Conservation (phyloP, 2,797 vertebrate species). For the Heliangelus exortis region DNA sequence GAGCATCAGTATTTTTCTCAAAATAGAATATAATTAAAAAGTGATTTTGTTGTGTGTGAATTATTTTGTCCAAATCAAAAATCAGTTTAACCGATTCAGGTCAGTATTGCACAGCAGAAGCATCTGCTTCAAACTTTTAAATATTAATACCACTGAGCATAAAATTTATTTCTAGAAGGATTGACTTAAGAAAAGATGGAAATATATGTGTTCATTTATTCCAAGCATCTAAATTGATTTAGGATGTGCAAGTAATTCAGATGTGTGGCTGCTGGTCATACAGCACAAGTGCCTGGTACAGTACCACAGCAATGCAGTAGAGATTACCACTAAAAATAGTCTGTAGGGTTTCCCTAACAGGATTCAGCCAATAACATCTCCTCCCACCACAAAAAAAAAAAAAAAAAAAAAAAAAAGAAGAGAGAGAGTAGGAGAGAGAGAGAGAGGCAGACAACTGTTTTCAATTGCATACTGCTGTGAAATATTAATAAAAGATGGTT, state of each 20-base stretch:
- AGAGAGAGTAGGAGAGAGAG: no score
- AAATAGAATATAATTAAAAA: background rate
- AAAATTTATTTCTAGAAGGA: slow-evolving; percentile 30
- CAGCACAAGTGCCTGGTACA: slow-evolving; percentile 51
- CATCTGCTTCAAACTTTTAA: background rate
- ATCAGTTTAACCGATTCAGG: background rate
- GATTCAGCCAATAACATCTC: slow-evolving; percentile 58
- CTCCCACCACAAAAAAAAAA: background rate
- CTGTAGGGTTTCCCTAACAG: slow-evolving; percentile 69
- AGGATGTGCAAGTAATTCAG: slow-evolving; percentile 67
- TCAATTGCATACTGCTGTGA: slow-evolving; percentile 73
- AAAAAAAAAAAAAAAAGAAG: background rate
- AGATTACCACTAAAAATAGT: slow-evolving; percentile 71
- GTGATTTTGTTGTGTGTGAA: background rate
- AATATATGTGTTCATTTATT: slow-evolving; percentile 47
- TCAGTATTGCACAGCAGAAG: background rate
- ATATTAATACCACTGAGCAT: background rate
- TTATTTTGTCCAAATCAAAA: background rate
- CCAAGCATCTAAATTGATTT: slow-evolving; percentile 68
- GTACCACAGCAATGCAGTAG: slow-evolving; percentile 49
- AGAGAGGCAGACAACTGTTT: slow-evolving; percentile 64
- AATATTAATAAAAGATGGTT: slow-evolving; percentile 72
- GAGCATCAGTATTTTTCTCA: background rate
- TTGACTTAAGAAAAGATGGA: slow-evolving; percentile 46
- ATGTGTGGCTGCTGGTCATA: slow-evolving; percentile 57